Conservation (phyloP, 1,140 invertebrate species). For the Macrobrachium rosenbergii region DNA sequence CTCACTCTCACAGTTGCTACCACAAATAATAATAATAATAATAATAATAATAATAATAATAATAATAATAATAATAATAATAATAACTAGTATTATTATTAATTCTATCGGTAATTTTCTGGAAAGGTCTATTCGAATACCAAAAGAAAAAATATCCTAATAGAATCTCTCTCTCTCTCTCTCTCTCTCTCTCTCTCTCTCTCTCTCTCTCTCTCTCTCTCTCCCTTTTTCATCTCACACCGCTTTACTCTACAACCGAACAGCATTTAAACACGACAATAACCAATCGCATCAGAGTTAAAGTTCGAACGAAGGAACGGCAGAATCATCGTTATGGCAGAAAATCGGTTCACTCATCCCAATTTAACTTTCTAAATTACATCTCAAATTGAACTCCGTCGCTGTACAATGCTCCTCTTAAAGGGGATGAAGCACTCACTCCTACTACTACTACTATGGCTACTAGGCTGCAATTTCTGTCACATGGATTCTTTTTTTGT, state of each 20-base stretch:
- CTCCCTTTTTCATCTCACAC: neutral
- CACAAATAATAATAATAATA: neutral
- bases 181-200: neutral
- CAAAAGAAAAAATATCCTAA: no score
- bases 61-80: neutral
- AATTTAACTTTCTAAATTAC: constrained; percentile 62
- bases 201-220: no score
- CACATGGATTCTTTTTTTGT: no score
- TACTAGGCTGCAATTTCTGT: neutral
- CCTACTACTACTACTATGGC: neutral
- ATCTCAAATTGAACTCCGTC: constrained; percentile 57
- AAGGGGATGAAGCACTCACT: constrained; percentile 31
- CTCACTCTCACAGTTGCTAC: no score
- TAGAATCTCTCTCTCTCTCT: neutral
- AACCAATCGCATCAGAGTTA: constrained; percentile 30
- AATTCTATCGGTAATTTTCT: no score
- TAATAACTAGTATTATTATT: neutral
- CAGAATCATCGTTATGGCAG: constrained; percentile 51
- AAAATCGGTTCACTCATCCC: constrained; percentile 60
- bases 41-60: constrained; percentile 11
- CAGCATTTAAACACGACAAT: constrained; percentile 5
- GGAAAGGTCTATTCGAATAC: no score
- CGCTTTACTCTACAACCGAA: neutral
- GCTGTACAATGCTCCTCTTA: constrained; percentile 50
- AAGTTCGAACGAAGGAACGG: constrained; percentile 30